phyloP scores from a whole-genome alignment of 30 jellyfish, hydroid and myxozoan species.

The Aurelia coerulea region DNA sequence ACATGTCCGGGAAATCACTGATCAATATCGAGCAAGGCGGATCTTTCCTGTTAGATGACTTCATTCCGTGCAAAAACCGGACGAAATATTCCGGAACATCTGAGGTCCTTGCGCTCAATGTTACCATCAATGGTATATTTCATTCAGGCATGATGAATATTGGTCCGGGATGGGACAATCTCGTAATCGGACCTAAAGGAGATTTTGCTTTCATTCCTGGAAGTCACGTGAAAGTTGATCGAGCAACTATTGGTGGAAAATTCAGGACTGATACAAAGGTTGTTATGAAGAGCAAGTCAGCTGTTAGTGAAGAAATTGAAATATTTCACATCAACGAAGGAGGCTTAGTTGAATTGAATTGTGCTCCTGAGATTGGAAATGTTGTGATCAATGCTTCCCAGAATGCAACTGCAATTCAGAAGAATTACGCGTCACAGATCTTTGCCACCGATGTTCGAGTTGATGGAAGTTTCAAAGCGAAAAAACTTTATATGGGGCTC shows the following conservation, averaged over 20 bases:
- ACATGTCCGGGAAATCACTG: constrained; percentile 51
- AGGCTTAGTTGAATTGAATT: constrained; percentile 48
- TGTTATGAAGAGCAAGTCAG: constrained; percentile 25
- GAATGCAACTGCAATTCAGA: constrained; percentile 6
- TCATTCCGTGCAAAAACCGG: constrained; percentile 43
- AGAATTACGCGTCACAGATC: constrained; percentile 55
- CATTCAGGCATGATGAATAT: constrained; percentile 38
- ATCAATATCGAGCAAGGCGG: constrained; percentile 47
- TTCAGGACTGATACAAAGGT: constrained; percentile 42
- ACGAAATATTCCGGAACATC: constrained; percentile 45
- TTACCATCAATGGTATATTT: constrained; percentile 50
- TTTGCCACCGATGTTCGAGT: constrained; percentile 38
- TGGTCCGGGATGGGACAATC: constrained; percentile 65
- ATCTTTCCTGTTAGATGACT: constrained; percentile 37
- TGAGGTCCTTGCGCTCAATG: constrained; percentile 43
- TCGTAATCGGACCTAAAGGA: constrained; percentile 56
- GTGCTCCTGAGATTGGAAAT: constrained; percentile 28
- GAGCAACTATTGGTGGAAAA: constrained; percentile 29
- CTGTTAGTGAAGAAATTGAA: constrained; percentile 31
- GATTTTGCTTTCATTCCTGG: constrained; percentile 53
- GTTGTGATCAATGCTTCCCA: constrained; percentile 8
- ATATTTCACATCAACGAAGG: constrained; percentile 3
- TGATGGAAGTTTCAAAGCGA: constrained; percentile 35
- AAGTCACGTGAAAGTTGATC: constrained; percentile 41
- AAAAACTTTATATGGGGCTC: constrained; percentile 53